Conservation (phyloP, 2,113 vertebrate genomes). For the Balaeniceps rex region DNA sequence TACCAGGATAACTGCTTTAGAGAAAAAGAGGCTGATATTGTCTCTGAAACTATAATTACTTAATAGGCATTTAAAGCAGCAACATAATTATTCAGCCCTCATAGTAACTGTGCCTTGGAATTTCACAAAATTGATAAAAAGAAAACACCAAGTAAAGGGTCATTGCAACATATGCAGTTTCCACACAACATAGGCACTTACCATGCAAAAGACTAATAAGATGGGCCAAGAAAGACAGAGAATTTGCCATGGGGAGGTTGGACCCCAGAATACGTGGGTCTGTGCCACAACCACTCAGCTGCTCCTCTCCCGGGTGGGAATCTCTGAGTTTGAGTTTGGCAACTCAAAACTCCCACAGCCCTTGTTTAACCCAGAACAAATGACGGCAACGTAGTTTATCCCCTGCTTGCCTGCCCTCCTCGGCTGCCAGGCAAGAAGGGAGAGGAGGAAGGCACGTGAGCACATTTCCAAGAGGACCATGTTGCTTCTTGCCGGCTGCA, state of each 20-base stretch:
- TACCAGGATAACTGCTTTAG: background rate
- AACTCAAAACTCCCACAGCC: background rate
- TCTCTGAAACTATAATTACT: background rate
- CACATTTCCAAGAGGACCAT: background rate
- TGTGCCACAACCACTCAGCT: background rate
- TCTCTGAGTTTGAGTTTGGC: background rate
- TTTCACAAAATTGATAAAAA: background rate
- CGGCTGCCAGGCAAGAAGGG: background rate
- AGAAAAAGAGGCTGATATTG: background rate
- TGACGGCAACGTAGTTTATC: rapidly evolving
- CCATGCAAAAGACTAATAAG: background rate
- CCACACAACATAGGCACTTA: background rate
- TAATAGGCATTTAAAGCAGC: background rate
- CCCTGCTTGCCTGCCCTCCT: background rate
- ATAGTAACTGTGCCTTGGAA: background rate
- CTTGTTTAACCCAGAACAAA: background rate
- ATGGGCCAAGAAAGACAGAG: background rate
- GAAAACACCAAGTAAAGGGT: background rate
- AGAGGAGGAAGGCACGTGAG: background rate
- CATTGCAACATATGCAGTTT: background rate
- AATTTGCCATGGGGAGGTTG: background rate
- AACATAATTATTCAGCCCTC: background rate
- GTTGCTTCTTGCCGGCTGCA: background rate
- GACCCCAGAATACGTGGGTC: background rate
- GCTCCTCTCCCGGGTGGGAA: background rate